These are phyloP conservation scores for Acanthacorydalis orientalis DNA, from an alignment of 2,888 invertebrate species.

Conservation along the genomic window DNA sequence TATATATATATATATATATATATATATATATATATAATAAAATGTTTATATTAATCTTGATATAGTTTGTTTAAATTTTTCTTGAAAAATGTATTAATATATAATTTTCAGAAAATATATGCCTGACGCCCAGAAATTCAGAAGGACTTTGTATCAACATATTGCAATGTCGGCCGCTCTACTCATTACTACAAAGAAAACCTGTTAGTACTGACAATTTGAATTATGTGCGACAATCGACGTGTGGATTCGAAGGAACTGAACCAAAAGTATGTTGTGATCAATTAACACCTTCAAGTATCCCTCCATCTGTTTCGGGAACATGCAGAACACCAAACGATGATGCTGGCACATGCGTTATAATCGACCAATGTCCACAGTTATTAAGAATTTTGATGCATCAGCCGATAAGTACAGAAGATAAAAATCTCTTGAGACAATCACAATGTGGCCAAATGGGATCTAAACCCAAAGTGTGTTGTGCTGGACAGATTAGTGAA, in stretches of 20 bases:
- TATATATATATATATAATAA: too few species aligned
- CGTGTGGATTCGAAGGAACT: slow-evolving; percentile 45
- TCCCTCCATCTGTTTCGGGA: neutral
- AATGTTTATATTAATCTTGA: too few species aligned
- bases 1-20: too few species aligned
- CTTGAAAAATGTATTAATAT: neutral
- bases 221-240: slow-evolving; percentile 38
- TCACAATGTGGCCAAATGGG: slow-evolving; percentile 30
- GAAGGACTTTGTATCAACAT: slow-evolving; percentile 32
- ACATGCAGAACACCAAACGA: slow-evolving; percentile 1
- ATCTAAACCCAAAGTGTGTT: slow-evolving; percentile 25
- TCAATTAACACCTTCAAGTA: neutral
- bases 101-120: slow-evolving; percentile 12
- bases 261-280: slow-evolving; percentile 41
- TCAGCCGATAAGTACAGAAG: neutral
- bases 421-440: slow-evolving; percentile 18
- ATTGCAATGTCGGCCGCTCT: slow-evolving; percentile 25
- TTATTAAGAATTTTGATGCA: neutral
- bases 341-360: slow-evolving; percentile 1
- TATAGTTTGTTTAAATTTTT: too few species aligned
- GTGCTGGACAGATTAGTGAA: slow-evolving; percentile 9
- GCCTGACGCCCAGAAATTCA: slow-evolving; percentile 24
- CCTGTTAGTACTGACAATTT: slow-evolving; percentile 24
- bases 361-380: slow-evolving; percentile 1
- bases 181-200: slow-evolving; percentile 24